A percentile compares a stretch with the other conserved stretches of the same genome.
These are phyloP conservation scores for Napeogenes inachia DNA, from an alignment of 2,888 invertebrate species.

Conservation along the genomic window DNA sequence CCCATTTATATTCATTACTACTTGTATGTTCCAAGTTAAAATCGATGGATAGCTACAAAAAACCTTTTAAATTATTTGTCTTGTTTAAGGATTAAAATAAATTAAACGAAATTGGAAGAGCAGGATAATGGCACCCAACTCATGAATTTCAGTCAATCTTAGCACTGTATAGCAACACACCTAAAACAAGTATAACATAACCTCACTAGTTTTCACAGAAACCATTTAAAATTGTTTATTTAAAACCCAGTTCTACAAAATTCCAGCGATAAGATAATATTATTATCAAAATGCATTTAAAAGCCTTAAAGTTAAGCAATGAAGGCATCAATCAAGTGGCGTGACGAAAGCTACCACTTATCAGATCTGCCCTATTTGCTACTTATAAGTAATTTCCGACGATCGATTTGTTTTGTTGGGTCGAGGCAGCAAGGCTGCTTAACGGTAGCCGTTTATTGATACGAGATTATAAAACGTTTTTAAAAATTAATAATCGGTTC, in stretches of 20 bases:
- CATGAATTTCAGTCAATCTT: no score
- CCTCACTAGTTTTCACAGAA: no score
- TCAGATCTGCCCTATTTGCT: slow-evolving; percentile 69
- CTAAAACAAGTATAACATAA: no score
- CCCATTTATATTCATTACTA: slow-evolving; percentile 23
- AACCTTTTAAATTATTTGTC: no score
- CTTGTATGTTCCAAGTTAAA: slow-evolving; percentile 12
- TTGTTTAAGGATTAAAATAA: no score
- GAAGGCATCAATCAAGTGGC: slow-evolving; percentile 73
- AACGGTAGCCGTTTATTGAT: slow-evolving; percentile 2
- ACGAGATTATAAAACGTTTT: slow-evolving; percentile 10
- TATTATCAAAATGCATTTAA: slow-evolving; percentile 7
- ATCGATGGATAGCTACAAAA: slow-evolving; percentile 3
- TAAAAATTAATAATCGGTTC: neutral
- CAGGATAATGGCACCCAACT: no score
- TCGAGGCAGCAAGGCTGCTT: slow-evolving; percentile 14
- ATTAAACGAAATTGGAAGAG: no score
- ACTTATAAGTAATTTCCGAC: slow-evolving; percentile 71
- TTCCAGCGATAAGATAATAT: slow-evolving; percentile 3
- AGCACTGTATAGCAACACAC: no score
- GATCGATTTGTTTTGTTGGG: slow-evolving; percentile 54
- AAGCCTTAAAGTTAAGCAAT: slow-evolving; percentile 38
- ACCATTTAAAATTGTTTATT: no score
- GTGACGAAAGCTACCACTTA: slow-evolving; percentile 67
- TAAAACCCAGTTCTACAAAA: neutral